Evolutionary conservation across 2,113 vertebrate species (phyloP), one percentile per base, ranked within the genome.

Genomic region (Procavia capensis): DNA sequence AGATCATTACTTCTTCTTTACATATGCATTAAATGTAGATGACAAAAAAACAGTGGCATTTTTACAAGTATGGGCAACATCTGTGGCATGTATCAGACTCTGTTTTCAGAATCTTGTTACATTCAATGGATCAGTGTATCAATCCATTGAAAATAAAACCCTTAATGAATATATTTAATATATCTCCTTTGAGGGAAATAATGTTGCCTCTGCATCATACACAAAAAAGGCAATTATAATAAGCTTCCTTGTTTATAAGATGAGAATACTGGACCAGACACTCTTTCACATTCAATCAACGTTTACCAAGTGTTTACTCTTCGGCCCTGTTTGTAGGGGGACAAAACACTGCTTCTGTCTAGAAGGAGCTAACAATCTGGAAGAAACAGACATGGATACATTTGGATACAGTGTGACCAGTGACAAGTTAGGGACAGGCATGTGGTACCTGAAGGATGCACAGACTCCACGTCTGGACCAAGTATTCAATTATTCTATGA

Each of bases 141-240:
- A 88, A 13, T 59, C 29, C 45, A 94, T 47, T 75, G 76, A 54
- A 92, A 97, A 91, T 17, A 92, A 88, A 92, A 25, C 31, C 16
- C 81, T 54, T 90, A 50, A 54, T 34, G 11, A 89, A 16, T 81
- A 80, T 14, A 61, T 43, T 94, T 88, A 91, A 57, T 31, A 25
- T 9, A 70, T 57, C 9, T 57, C 29, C 75, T 36, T 64, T 75
- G 47, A 20, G 31, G 25, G 41, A 22, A 68, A 78, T 25, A 36
- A 72, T 24, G 45, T 78, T 3, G 45, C 8, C 45, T n/a, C 29
- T 74, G 50, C 66, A 94, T 81, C 50, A 78, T 29, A 93, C 75
- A 94, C 31, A 91, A 88, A 22, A 85, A 78, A 25, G 45, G 63
- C 25, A 57, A 86, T 39, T 20, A 72, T 29, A 76, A 14, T 10